Conservation (phyloP, 2,113 vertebrate species). For the Embiotoca jacksoni region DNA sequence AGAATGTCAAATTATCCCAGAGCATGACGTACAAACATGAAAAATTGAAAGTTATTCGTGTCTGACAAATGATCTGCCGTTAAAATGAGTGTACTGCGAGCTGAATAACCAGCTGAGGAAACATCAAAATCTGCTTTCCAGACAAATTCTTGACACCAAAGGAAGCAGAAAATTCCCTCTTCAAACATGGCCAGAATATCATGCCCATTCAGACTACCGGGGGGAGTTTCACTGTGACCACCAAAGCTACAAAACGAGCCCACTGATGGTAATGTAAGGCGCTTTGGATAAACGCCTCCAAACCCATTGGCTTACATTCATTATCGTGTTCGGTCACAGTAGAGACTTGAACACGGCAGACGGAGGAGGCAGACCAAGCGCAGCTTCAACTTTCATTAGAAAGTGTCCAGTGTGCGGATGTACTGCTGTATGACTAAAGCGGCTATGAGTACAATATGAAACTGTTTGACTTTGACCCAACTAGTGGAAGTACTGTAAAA, state of each 20-base stretch:
- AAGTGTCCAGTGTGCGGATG: too few relatives aligned
- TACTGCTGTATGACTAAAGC: too few relatives aligned
- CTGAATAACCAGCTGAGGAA: neutral
- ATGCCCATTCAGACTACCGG: neutral
- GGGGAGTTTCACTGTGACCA: conserved; percentile 20
- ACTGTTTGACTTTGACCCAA: too few relatives aligned
- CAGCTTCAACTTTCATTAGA: neutral
- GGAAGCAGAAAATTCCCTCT: conserved; percentile 34
- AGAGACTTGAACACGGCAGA: neutral
- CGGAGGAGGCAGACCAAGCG: neutral
- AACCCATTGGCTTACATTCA: conserved; percentile 16
- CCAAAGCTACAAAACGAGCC: conserved; percentile 19
- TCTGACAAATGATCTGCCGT: conserved; percentile 31
- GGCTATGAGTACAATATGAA: too few relatives aligned
- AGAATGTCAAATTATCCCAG: conserved; percentile 22
- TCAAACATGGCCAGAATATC: conserved; percentile 19
- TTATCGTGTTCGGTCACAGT: conserved; percentile 41
- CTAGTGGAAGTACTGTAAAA: too few relatives aligned
- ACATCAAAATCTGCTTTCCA: conserved; percentile 33
- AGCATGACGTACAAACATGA: conserved; percentile 4
- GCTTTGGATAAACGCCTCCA: conserved; percentile 25
- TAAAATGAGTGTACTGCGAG: conserved; percentile 13
- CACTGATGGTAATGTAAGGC: neutral
- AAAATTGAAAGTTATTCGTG: conserved; percentile 14
- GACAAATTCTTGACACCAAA: conserved; percentile 29